Percentiles rank a stretch among this genome's conserved stretches.
phyloP scores from a whole-genome alignment of 2,888 invertebrate species.

The Diaphora mendica region DNA sequence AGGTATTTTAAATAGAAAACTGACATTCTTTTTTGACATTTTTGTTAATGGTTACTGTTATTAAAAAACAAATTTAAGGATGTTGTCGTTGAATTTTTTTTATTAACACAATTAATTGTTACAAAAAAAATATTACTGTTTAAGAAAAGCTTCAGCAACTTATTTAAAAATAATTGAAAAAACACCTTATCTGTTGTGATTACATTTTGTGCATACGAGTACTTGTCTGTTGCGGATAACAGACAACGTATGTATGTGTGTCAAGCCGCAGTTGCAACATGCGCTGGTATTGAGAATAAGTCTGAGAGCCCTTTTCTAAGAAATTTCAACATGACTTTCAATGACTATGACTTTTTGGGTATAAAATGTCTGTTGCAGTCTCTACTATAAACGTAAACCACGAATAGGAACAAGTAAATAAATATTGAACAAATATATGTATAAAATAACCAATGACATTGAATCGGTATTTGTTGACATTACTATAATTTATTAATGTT shows the following conservation, averaged over 20 bases:
- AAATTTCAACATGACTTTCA: conserved; percentile 49
- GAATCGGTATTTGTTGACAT: conserved; percentile 17
- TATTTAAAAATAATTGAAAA: conserved; percentile 52
- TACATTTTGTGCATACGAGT: conserved; percentile 58
- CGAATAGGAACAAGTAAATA: conserved; percentile 20
- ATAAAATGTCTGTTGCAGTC: conserved; percentile 21
- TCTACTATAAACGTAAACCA: conserved; percentile 18
- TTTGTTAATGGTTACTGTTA: background rate
- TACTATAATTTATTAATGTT: conserved; percentile 41
- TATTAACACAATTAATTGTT: too few relatives aligned
- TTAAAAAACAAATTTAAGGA: background rate
- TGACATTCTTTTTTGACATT: background rate
- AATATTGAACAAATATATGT: conserved; percentile 14
- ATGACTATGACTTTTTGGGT: conserved; percentile 30
- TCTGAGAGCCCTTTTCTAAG: conserved; percentile 78
- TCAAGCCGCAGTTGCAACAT: conserved; percentile 77
- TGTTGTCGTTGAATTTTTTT: too few relatives aligned
- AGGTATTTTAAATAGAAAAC: background rate
- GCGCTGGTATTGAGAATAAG: conserved; percentile 68
- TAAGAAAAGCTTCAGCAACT: conserved; percentile 27
- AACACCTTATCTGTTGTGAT: conserved; percentile 50
- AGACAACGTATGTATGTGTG: conserved; percentile 77
- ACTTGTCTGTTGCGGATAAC: conserved; percentile 64
- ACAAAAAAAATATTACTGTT: background rate
- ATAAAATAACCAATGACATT: conserved; percentile 4